Base-by-base conservation (phyloP, 2,113 vertebrate species). In the Rynchops niger region DNA sequence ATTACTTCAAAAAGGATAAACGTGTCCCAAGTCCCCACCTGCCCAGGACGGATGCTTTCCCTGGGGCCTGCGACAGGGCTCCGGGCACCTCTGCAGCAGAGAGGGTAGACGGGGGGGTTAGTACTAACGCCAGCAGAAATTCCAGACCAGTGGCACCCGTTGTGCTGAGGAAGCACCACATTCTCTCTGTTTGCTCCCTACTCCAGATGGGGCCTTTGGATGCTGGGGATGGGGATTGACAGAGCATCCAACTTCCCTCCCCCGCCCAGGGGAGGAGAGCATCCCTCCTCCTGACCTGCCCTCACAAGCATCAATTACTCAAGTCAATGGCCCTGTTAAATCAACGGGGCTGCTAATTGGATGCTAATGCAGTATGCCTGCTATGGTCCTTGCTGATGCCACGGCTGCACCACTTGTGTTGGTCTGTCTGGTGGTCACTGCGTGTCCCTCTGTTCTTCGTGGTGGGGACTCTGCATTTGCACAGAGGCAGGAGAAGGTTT, bases 331-430 rank as follows among this genome's bases (percentile, higher is more conserved):
- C 55, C 11, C 72, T 3, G 20, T 25, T 15, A 38, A 67, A 71
- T 13, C n/a, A 43, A 0, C 61, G 40, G 61, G 30, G 69, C 43
- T 84, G 72, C 34, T 45, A 32, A 43, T 2, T 69, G 62, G 20
- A 32, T 12, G 59, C 20, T 65, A 55, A 38, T 18, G 42, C 32
- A 12, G 12, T 2, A 6, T 0, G 6, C 30, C 25, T 79, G 71
- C 40, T 20, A 2, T 5, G 26, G 26, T 23, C 45, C 50, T 56
- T 34, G 55, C 32, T 25, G 2, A 21, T 32, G 47, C 71, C 5
- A 4, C 3, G 42, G 71, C 58, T 53, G 82, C 14, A 3, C 27
- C 0, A 0, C 56, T 50, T 0, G 0, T n/a, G 71, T 42, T 58
- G 15, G 27, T 69, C 50, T n/a, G 63, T 65, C 36, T 3, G 4